Base-by-base conservation (phyloP, 1,140 invertebrate species). In the Drosophila albomicans region DNA sequence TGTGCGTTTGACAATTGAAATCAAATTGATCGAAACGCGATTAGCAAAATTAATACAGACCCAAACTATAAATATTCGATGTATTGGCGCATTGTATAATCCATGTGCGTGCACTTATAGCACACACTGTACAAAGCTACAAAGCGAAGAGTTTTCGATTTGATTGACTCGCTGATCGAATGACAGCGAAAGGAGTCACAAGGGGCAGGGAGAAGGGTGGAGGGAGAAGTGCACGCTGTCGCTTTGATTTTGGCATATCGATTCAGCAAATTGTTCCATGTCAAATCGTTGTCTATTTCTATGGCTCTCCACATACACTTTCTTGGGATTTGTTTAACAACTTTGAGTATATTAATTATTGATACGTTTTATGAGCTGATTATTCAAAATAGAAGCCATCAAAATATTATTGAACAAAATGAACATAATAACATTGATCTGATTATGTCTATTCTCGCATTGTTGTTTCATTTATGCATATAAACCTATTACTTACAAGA, bases 1-100 rank as follows among this genome's bases (percentile, higher is more conserved):
- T 75, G 72, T 61, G 69, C 74, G 74, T 72, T 77, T 84, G 82
- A 81, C 82, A 86, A 81, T 86, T 79, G 82, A 81, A 88, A 88
- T 85, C 48, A 82, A 87, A 79, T 79, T 86, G 82, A 87, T 85
- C 79, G 85, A 81, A 89, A 88, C 78, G 81, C 81, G 86, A 81
- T 89, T 89, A 85, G 78, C 78, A 78, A 86, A 86, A 86, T 86
- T 68, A 81, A 85, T 71, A 86, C 54, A 63, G 81, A 25, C 6
- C 43, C 66, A 71, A 66, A 49, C 41, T 66, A 61, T 65, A 79
- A 82, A 72, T 82, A 59, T 87, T 81, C 48, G 32, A 38, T 64
- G 30, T 73, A 75, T 78, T 71, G 46, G 59, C 70, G 52, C 63
- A 74, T 89, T 89, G 71, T 85, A 81, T 81, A 86, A 86, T 79